phyloP scores from a whole-genome alignment of 2,113 vertebrate genomes.

The Machaerirhynchus nigripectus region DNA sequence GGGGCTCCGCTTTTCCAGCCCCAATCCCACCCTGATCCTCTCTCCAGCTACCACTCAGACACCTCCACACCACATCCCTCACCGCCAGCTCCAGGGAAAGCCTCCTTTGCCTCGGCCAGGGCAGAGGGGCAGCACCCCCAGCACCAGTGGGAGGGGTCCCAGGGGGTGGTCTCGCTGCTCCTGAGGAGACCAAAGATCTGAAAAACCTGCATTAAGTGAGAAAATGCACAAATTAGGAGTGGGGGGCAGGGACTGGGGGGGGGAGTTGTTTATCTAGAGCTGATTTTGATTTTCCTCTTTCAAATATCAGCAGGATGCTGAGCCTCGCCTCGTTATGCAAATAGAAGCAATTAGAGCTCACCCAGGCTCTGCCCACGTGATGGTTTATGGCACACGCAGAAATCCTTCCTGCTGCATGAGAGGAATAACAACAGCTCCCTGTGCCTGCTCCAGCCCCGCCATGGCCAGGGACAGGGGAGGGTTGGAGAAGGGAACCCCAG shows the following conservation, averaged over 20 bases:
- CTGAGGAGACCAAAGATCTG: neutral
- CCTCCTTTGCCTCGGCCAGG: neutral
- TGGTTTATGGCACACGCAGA: slow-evolving; percentile 43
- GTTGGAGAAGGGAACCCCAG: neutral
- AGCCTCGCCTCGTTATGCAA: slow-evolving; percentile 65
- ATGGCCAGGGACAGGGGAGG: accelerated
- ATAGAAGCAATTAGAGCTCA: slow-evolving; percentile 69
- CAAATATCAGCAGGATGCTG: slow-evolving; percentile 60
- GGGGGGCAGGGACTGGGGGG: neutral
- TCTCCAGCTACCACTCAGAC: neutral
- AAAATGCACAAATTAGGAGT: neutral
- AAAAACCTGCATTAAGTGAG: neutral
- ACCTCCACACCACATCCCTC: neutral
- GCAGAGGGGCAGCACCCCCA: neutral
- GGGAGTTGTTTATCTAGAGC: slow-evolving; percentile 35
- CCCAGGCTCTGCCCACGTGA: slow-evolving; percentile 58
- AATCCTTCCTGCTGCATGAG: slow-evolving; percentile 56
- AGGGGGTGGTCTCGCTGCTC: accelerated
- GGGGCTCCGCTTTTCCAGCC: neutral
- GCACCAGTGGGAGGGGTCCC: neutral
- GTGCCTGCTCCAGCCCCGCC: neutral
- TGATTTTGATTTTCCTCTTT: slow-evolving; percentile 48
- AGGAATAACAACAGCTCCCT: slow-evolving; percentile 44
- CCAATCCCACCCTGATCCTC: neutral
- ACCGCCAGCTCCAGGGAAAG: accelerated